Conservation (phyloP, 2,797 vertebrate genomes). For the Schizopygopsis pylzovi region DNA sequence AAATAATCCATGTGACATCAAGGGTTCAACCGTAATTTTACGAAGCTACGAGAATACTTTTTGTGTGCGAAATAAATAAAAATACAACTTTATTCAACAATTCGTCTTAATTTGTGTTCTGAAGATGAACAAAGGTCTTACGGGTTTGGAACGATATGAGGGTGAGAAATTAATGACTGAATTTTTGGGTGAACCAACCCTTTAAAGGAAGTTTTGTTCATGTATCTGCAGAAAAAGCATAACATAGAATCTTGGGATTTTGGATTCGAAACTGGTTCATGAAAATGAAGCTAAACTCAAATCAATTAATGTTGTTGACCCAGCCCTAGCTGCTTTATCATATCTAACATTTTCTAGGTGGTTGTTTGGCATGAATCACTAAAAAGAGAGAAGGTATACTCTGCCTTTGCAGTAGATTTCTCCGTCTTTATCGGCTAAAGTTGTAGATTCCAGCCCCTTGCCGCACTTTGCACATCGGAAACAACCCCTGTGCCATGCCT, state of each 20-base stretch:
- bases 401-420: conserved; percentile 70
- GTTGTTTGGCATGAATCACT: neutral
- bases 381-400: neutral
- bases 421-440: conserved; percentile 71
- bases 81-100: too few relatives aligned
- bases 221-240: neutral
- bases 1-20: too few relatives aligned
- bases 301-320: neutral
- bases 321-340: neutral
- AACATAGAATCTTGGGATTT: neutral
- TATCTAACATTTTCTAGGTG: neutral
- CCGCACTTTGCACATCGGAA: conserved; percentile 92
- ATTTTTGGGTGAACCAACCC: too few relatives aligned
- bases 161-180: too few relatives aligned
- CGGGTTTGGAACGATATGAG: too few relatives aligned
- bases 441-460: conserved; percentile 95
- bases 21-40: too few relatives aligned
- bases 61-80: too few relatives aligned
- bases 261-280: neutral
- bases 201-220: neutral
- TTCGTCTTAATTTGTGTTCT: too few relatives aligned
- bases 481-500: conserved; percentile 96
- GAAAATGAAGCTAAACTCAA: neutral
- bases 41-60: too few relatives aligned
- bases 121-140: too few relatives aligned